These are phyloP conservation scores for Borostomias antarcticus DNA, from an alignment of 2,797 vertebrate species.

Conservation along the genomic window DNA sequence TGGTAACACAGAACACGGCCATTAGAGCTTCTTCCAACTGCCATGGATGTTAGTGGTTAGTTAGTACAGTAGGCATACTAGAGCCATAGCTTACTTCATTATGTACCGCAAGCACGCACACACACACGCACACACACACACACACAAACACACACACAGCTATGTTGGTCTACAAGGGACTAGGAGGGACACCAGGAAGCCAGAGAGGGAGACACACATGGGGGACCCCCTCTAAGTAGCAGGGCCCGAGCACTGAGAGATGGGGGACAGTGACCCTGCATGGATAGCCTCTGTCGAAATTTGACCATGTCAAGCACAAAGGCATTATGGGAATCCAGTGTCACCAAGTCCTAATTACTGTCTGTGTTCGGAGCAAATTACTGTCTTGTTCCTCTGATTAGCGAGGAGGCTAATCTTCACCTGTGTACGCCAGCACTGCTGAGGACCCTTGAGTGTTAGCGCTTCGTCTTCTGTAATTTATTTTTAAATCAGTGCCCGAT, in stretches of 20 bases:
- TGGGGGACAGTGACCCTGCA: conserved; percentile 77
- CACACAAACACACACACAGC: conserved; percentile 66
- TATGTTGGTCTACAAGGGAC: conserved; percentile 79
- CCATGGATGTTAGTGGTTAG: conserved; percentile 75
- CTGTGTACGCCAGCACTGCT: conserved; percentile 80
- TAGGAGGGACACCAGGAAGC: conserved; percentile 77
- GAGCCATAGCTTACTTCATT: conserved; percentile 77
- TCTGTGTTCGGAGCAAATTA: conserved; percentile 81
- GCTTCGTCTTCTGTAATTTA: conserved; percentile 82
- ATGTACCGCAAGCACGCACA: conserved; percentile 73
- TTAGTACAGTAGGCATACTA: conserved; percentile 76
- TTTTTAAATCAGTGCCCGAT: conserved; percentile 82
- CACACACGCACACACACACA: conserved; percentile 69
- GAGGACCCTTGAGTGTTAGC: conserved; percentile 81
- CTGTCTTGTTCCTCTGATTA: conserved; percentile 82
- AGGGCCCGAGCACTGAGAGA: conserved; percentile 74
- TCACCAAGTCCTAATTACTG: conserved; percentile 82
- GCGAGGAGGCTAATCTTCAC: conserved; percentile 81
- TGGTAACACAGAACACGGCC: conserved; percentile 78
- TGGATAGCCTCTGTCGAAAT: conserved; percentile 80
- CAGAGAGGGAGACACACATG: conserved; percentile 77
- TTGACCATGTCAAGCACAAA: conserved; percentile 80
- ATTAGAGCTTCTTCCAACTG: conserved; percentile 77
- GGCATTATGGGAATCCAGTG: conserved; percentile 81
- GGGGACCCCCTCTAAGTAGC: conserved; percentile 75